Evolutionary conservation across 2,797 vertebrate genomes (phyloP), one percentile per base, ranked within the genome.

Genomic region (Megaceryle alcyon): DNA sequence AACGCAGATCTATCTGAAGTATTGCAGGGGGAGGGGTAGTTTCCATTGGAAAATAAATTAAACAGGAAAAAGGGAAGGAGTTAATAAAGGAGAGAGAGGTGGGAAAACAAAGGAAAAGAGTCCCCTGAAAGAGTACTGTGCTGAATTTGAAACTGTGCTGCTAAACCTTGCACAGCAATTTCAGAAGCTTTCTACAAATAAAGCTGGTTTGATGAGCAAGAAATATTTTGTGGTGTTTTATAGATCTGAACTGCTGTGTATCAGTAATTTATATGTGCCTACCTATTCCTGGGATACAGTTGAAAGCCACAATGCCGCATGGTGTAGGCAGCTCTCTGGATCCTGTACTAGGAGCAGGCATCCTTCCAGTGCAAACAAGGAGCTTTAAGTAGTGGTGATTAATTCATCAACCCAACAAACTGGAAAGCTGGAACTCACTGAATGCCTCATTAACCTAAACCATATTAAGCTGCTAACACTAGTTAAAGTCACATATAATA

Each of bases 381-480:
- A 82, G 60, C 71, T 93, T 16, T 48, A 82, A 86, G 91, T 71
- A 66, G 63, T 7, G 73, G 59, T 86, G 89, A 94, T 94, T 86
- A 88, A 96, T 82, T 88, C 90, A 92, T 80, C 46, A 64, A 54
- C 25, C 63, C 94, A 95, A 26, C 82, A 79, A 76, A 93, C 85
- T 82, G 88, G 91, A 96, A 96, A 76, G 86, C 91, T 88, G 85
- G 25, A 61, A 90, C 54, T 92, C 69, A 53, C 87, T 94, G 93
- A 94, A 96, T 77, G 87, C 48, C 66, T 96, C 96, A 84, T 97
- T 96, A 95, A 91, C 59, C 87, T 79, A 63, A 87, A 86, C 82
- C 87, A 80, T 88, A 92, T 95, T 92, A 94, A 78, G 90, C 87
- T 91, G 91, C 92, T 96, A 64, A 41, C 68, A 64, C 92, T 82